phyloP scores from a whole-genome alignment of 1,140 invertebrate genomes.

The Brachionus koreanus region DNA sequence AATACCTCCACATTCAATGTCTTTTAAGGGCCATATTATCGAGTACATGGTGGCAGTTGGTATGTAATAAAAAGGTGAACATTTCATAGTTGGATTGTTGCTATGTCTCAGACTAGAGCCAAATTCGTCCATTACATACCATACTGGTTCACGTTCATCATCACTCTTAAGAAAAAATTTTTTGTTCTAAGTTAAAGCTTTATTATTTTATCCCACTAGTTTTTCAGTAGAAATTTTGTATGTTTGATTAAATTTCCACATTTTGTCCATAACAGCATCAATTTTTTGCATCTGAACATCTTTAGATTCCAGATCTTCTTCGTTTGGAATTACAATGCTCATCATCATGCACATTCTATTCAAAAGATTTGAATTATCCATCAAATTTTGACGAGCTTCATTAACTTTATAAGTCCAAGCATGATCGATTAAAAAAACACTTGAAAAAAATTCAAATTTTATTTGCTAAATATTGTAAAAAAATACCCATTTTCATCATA shows the following conservation, averaged over 20 bases:
- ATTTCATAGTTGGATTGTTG: constrained; percentile 72
- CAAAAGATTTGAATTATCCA: constrained; percentile 64
- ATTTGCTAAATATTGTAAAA: background rate
- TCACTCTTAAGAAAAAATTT: constrained; percentile 48
- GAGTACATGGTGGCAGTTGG: constrained; percentile 69
- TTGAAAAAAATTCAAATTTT: constrained; percentile 47
- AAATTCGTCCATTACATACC: constrained; percentile 90
- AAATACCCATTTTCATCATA: constrained; percentile 63
- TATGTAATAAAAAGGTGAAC: constrained; percentile 73
- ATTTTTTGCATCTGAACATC: constrained; percentile 55
- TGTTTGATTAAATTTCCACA: constrained; percentile 76
- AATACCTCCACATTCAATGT: constrained; percentile 62
- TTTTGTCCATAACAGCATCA: constrained; percentile 65
- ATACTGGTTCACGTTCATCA: constrained; percentile 60
- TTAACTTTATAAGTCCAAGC: constrained; percentile 76
- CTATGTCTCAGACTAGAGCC: constrained; percentile 77
- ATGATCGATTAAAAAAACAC: constrained; percentile 80
- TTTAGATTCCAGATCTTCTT: constrained; percentile 48
- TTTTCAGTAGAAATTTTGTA: constrained; percentile 66
- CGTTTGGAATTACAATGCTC: constrained; percentile 60
- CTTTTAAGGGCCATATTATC: constrained; percentile 71
- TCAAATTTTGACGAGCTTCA: constrained; percentile 65
- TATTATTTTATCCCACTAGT: constrained; percentile 20
- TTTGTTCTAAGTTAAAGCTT: background rate
- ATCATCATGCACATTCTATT: constrained; percentile 72